phyloP scores from a whole-genome alignment of 2,113 vertebrate species.

The Brachyhypopomus gauderio region DNA sequence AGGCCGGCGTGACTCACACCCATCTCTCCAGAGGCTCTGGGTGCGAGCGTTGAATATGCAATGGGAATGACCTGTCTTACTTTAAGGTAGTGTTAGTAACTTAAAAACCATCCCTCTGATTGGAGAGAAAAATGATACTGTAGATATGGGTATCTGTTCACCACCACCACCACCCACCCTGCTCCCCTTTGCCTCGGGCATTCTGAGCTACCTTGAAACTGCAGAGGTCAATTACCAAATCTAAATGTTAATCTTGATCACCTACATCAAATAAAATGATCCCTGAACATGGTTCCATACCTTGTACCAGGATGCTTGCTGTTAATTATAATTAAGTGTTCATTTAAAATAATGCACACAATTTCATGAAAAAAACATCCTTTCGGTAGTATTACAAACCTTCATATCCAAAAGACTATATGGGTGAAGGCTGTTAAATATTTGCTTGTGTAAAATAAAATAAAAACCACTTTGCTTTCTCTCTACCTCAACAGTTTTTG shows the following conservation, averaged over 20 bases:
- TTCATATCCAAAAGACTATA: not conserved
- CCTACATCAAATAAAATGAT: too few species aligned
- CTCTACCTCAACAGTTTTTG: not conserved
- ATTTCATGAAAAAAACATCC: not conserved
- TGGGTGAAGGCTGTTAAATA: not conserved
- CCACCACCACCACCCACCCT: not conserved
- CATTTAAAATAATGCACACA: not conserved
- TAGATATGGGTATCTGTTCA: slow-evolving; percentile 62
- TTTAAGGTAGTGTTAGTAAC: slow-evolving; percentile 71
- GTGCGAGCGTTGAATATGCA: slow-evolving; percentile 40
- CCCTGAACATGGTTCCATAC: too few species aligned
- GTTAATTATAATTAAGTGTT: not conserved
- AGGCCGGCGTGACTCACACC: slow-evolving; percentile 47
- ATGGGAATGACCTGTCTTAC: slow-evolving; percentile 65
- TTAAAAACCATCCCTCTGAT: slow-evolving; percentile 49
- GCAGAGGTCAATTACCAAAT: slow-evolving; percentile 31
- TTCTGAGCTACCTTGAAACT: slow-evolving; percentile 15
- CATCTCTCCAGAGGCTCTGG: slow-evolving; percentile 35
- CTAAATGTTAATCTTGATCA: not conserved
- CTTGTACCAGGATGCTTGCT: not conserved
- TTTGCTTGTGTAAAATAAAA: not conserved
- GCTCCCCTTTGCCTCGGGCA: too few species aligned
- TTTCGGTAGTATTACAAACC: not conserved
- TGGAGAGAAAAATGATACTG: slow-evolving; percentile 67
- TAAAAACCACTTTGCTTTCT: not conserved